phyloP scores from a whole-genome alignment of 2,113 vertebrate species.

The Hippopotamus amphibius region DNA sequence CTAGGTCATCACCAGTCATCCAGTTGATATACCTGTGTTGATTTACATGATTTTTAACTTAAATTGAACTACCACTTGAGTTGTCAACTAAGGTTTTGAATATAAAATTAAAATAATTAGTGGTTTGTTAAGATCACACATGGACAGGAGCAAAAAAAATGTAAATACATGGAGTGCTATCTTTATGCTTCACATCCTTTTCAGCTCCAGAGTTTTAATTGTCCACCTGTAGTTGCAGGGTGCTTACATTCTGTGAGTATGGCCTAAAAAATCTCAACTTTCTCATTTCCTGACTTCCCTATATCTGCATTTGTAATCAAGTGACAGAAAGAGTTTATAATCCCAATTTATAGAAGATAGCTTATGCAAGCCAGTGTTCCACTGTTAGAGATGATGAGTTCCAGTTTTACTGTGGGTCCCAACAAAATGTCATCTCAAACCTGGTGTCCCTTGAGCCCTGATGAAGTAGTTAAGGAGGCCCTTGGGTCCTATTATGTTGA shows the following conservation, averaged over 20 bases:
- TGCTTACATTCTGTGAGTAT: neutral
- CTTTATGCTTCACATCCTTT: neutral
- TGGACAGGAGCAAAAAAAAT: neutral
- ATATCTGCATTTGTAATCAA: constrained; percentile 45
- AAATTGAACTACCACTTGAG: neutral
- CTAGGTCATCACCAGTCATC: no score
- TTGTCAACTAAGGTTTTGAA: neutral
- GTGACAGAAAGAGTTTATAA: neutral
- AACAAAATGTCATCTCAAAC: constrained; percentile 61
- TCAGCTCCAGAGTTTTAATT: neutral
- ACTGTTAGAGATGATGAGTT: constrained; percentile 33
- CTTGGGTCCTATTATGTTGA: constrained; percentile 63
- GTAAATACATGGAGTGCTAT: neutral
- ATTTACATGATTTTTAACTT: neutral
- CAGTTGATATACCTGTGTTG: no score
- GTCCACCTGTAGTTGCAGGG: neutral
- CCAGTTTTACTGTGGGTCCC: constrained; percentile 63
- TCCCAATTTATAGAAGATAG: neutral
- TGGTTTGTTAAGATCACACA: neutral
- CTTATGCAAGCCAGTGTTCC: constrained; percentile 22
- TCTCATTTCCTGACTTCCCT: neutral
- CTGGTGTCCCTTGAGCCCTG: constrained; percentile 65
- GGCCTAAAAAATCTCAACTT: neutral
- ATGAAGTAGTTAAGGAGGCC: neutral
- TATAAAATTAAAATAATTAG: neutral